These are phyloP conservation scores for Diprion similis DNA, from an alignment of 1,140 invertebrate genomes.

Conservation along the genomic window DNA sequence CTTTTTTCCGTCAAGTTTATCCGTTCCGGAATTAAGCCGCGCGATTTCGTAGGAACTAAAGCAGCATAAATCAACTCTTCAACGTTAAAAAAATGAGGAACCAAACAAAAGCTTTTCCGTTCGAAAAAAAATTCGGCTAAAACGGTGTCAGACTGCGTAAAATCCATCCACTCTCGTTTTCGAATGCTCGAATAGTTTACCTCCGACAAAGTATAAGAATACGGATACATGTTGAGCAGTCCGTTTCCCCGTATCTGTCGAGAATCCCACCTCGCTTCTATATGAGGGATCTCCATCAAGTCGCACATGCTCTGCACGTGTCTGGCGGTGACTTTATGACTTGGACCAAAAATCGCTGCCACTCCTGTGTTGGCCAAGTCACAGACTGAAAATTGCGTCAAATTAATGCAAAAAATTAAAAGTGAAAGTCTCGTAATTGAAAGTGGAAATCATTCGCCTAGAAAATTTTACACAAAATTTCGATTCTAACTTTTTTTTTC, in stretches of 20 bases:
- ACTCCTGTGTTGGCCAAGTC: slow-evolving; percentile 67
- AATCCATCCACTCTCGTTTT: too few species aligned
- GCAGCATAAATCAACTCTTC: background rate
- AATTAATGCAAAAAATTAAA: too few species aligned
- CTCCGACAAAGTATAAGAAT: slow-evolving; percentile 72
- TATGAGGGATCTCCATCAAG: slow-evolving; percentile 85
- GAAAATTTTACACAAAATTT: too few species aligned
- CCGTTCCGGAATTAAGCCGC: background rate
- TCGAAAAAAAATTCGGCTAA: too few species aligned
- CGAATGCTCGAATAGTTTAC: slow-evolving; percentile 44
- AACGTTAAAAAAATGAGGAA: background rate
- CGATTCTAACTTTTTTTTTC: too few species aligned
- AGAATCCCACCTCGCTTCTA: slow-evolving; percentile 77
- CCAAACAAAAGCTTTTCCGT: too few species aligned
- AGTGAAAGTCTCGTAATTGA: too few species aligned
- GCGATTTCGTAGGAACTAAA: background rate
- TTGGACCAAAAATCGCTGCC: slow-evolving; percentile 84
- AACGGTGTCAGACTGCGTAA: too few species aligned
- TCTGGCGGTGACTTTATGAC: slow-evolving; percentile 67
- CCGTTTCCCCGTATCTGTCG: slow-evolving; percentile 67
- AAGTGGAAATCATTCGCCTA: too few species aligned
- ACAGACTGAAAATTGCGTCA: slow-evolving; percentile 62
- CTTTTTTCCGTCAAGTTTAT: background rate
- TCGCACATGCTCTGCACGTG: slow-evolving; percentile 90
- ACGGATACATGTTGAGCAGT: slow-evolving; percentile 84